phyloP scores from a whole-genome alignment of 2,888 invertebrate species.

The Orthosia gracilis region DNA sequence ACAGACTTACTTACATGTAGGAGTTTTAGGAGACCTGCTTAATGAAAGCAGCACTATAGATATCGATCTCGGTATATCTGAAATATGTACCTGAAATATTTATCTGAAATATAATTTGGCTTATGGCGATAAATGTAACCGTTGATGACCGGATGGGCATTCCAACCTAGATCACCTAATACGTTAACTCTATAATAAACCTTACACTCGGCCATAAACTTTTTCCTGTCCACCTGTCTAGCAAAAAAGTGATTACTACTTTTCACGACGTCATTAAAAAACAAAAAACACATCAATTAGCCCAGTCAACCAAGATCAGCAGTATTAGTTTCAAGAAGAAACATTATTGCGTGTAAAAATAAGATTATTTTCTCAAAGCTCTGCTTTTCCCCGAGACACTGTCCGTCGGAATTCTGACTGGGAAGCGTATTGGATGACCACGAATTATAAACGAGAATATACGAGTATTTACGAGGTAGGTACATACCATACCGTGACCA shows the following conservation, averaged over 20 bases:
- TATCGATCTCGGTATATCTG: no score
- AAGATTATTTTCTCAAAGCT: slow-evolving; percentile 69
- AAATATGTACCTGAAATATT: no score
- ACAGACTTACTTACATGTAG: no score
- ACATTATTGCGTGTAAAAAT: slow-evolving; percentile 33
- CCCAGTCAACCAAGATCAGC: slow-evolving; percentile 21
- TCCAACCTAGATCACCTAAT: background rate
- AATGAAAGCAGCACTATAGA: no score
- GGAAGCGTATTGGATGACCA: slow-evolving; percentile 85
- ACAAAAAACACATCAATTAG: slow-evolving; percentile 30
- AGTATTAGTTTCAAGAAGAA: slow-evolving; percentile 43
- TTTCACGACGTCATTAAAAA: background rate
- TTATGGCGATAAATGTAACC: background rate
- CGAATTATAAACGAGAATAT: slow-evolving; percentile 83
- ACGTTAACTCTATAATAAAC: background rate
- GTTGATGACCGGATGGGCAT: background rate
- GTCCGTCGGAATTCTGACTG: slow-evolving; percentile 73
- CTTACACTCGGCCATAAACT: background rate
- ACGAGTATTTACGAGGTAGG: slow-evolving; percentile 69
- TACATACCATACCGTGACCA: slow-evolving; percentile 67
- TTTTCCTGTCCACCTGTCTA: background rate
- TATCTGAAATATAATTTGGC: background rate
- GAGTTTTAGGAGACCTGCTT: no score
- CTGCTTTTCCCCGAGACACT: slow-evolving; percentile 70
- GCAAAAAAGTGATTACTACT: background rate